Base-by-base conservation (phyloP, 30 jellyfish, hydroid and myxozoan genomes). In the Hydractinia echinata region DNA sequence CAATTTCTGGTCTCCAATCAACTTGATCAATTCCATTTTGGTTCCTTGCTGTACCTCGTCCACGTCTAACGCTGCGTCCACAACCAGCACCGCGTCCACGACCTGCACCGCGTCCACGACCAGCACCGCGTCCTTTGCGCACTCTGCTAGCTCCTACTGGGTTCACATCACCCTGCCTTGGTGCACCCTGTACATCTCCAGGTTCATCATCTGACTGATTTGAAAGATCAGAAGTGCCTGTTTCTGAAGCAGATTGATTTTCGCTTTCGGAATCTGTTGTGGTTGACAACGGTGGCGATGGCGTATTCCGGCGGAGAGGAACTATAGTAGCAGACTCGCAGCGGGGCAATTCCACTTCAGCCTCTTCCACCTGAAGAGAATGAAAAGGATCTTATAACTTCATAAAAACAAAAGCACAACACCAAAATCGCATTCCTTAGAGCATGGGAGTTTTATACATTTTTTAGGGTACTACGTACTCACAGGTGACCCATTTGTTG, bases 1-100 rank as follows among this genome's bases (percentile, higher is more conserved):
- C n/a, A n/a, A 9, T 56, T 56, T 56, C 68, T 56, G 68, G 10
- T 56, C n/a, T 56, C 68, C 68, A 56, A n/a, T n/a, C 68, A 56
- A 56, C n/a, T 9, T 10, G 68, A n/a, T 56, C n/a, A n/a, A n/a
- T 56, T 56, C 13, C 13, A 56, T 9, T 9, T 56, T 56, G 13
- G n/a, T 56, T 56, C 13, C n/a, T 56, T 10, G 10, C n/a, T 56
- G 10, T 56, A 56, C 68, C 68, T 56, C 68, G 13, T 56, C 68
- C 68, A 9, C n/a, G 68, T 56, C 68, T n/a, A 56, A n/a, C 68
- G n/a, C 68, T n/a, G n/a, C 68, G 68, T 56, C 68, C 68, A 56
- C 68, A n/a, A 9, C 68, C 68, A n/a, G 68, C 68, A n/a, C 68
- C 68, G n/a, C 68, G 68, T 56, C 68, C 68, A 56, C 68, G 68